Evolutionary conservation across 2,888 invertebrate genomes (phyloP), one percentile per base, ranked within the genome.

Genomic region (Geotrupes spiniger): DNA sequence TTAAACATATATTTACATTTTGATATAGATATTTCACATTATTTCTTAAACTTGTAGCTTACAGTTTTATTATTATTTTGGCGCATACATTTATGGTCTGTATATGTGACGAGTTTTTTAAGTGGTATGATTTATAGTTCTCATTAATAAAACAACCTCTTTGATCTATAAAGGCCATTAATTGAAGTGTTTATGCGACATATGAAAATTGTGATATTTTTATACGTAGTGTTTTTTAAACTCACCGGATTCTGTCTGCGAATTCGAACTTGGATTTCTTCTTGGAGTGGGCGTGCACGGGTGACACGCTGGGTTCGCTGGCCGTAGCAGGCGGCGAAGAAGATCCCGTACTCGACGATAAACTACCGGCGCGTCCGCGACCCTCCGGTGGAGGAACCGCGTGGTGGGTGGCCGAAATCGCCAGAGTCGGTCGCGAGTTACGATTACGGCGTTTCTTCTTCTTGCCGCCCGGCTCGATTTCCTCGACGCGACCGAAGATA

Each of bases 231-330:
- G n/a, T 21, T 21, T 21, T 14, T 26, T 27, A 33, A 17, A 76
- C 87, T 84, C 69, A 91, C 90, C 90, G 83, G 71, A 87, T 81
- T 66, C 87, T 80, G 69, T 90, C 89, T 48, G 88, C 85, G 68
- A 88, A 80, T 68, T 91, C 90, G 53, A 85, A 78, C 70, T 87
- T 88, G 63, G 83, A 82, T 74, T 87, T 85, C 75, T 86, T 86
- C 77, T 87, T 84, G 60, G 75, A 74, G 54, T 76, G 77, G 61
- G 62, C 77, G 69, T 87, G 87, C 27, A 83, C 80, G 8, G 87
- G 88, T 53, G 89, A 88, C 51, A 84, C 77, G 58, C 84, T 85
- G 11, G 84, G 83, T 57, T 85, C 88, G 61, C 87, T 87, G 16
- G 84, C 82, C n/a, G 86, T 85, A 1, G 85, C 85, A 1, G 78